Conservation (phyloP, 64 coral and sea anemone species). For the Montipora sp. region DNA sequence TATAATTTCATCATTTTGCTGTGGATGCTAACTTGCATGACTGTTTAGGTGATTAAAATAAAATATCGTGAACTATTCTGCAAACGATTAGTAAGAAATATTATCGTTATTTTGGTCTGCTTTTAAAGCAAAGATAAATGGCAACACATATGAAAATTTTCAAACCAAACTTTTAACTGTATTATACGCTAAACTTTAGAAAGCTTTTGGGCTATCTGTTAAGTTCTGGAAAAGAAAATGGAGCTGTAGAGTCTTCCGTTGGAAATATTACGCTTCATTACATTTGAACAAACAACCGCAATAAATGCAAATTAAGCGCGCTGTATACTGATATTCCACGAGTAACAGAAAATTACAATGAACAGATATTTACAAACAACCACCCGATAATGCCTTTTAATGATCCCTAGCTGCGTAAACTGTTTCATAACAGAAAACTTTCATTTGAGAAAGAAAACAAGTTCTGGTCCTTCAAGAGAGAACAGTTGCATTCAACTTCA, state of each 20-base stretch:
- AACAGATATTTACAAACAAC: background rate
- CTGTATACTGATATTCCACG: background rate
- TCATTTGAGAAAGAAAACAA: background rate
- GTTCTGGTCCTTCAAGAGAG: background rate
- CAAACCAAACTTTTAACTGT: background rate
- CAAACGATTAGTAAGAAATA: background rate
- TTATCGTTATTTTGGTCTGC: background rate
- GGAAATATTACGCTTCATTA: background rate
- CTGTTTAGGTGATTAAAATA: too few species aligned
- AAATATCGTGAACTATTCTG: background rate
- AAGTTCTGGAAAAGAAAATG: background rate
- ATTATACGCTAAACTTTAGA: background rate
- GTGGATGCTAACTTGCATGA: too few species aligned
- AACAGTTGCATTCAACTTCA: background rate
- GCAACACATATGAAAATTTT: background rate
- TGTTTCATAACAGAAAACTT: background rate
- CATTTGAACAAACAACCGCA: background rate
- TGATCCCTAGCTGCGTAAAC: background rate
- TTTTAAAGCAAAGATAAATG: background rate
- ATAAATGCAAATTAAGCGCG: background rate
- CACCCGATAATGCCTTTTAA: background rate
- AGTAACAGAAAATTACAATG: background rate
- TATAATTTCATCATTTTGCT: too few species aligned
- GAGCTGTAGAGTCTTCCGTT: background rate
- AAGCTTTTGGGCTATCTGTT: background rate